Percentiles rank a stretch among this genome's conserved stretches.
These are phyloP conservation scores for Pangasius krempfi DNA, from an alignment of 2,797 vertebrate species.

Conservation along the genomic window DNA sequence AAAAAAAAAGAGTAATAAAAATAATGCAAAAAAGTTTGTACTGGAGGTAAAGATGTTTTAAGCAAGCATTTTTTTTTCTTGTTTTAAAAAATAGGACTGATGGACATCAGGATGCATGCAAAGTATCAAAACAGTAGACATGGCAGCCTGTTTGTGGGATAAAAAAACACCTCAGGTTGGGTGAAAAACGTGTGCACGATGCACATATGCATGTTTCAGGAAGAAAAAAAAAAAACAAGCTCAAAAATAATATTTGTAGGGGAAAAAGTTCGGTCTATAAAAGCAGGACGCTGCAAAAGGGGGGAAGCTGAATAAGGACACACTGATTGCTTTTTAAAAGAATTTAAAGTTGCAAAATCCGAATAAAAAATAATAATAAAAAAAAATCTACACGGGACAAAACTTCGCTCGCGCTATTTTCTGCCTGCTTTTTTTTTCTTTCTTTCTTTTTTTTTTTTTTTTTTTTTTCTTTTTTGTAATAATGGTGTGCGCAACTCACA, in stretches of 20 bases:
- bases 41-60: not conserved
- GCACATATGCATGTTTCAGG: not conserved
- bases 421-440: slow-evolving; percentile 2
- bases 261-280: not conserved
- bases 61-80: not conserved
- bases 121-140: slow-evolving; percentile 10
- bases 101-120: not conserved
- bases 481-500: slow-evolving; percentile 82
- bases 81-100: not conserved
- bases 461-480: not conserved
- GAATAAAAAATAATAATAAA: not conserved
- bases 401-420: slow-evolving; percentile 1
- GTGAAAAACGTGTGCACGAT: slow-evolving; percentile 35
- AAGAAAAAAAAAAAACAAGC: slow-evolving; percentile 62
- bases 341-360: not conserved
- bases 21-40: slow-evolving; percentile 12
- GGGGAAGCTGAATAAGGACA: not conserved
- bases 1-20: slow-evolving; percentile 28
- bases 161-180: not conserved
- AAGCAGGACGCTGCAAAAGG: not conserved
- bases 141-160: not conserved
- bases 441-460: not conserved
- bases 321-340: not conserved
- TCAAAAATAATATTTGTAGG: slow-evolving; percentile 30
- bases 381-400: not conserved